A percentile compares a stretch with the other conserved stretches of the same genome.
Conservation (phyloP, 2,113 vertebrate genomes). For the Bombycilla garrulus region DNA sequence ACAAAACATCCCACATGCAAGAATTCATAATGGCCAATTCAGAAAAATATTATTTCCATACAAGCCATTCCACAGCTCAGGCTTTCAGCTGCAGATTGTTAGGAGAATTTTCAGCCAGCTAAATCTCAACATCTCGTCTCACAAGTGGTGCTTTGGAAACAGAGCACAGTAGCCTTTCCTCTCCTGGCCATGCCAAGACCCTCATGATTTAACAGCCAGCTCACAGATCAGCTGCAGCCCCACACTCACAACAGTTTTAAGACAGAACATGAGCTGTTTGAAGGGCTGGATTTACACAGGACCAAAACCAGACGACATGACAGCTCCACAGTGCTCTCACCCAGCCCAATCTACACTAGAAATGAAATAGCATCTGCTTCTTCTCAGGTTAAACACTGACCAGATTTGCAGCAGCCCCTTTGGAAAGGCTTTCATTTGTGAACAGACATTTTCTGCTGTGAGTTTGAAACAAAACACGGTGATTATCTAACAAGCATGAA, state of each 20-base stretch:
- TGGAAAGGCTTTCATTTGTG: not conserved
- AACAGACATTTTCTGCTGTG: not conserved
- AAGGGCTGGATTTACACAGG: not conserved
- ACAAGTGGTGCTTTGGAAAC: not conserved
- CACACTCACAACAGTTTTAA: not conserved
- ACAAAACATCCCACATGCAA: conserved; percentile 37
- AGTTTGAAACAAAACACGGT: not conserved
- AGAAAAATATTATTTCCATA: conserved; percentile 30
- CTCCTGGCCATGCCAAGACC: not conserved
- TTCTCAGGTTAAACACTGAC: not conserved
- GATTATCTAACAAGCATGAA: conserved; percentile 48
- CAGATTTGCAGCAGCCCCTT: not conserved
- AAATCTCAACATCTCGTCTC: not conserved
- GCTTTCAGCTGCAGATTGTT: not conserved
- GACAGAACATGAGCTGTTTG: not conserved
- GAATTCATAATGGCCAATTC: conserved; percentile 23
- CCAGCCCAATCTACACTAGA: not conserved
- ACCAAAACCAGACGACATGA: not conserved
- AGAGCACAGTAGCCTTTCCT: not conserved
- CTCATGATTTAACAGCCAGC: not conserved
- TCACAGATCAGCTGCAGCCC: not conserved
- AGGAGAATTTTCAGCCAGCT: not conserved
- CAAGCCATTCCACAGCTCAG: not conserved
- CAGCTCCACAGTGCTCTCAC: not conserved
- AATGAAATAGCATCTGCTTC: not conserved